Conservation (phyloP, 2,797 vertebrate genomes). For the Bradypodion pumilum region DNA sequence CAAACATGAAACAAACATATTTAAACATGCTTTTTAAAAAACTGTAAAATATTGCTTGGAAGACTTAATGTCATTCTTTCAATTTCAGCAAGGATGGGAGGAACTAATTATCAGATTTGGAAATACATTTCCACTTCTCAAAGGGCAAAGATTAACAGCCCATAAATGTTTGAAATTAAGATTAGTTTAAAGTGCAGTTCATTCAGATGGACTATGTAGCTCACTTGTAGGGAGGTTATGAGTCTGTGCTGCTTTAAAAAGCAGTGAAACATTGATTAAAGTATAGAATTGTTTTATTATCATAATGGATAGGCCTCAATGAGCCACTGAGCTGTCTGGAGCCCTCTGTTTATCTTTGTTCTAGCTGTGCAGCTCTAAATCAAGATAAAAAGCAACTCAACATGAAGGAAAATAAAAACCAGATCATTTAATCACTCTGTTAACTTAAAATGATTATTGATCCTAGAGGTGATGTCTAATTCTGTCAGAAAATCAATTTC, state of each 20-base stretch:
- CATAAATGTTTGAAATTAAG: slow-evolving; percentile 59
- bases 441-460: slow-evolving; percentile 85
- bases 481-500: slow-evolving; percentile 83
- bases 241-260: slow-evolving; percentile 60
- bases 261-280: slow-evolving; percentile 62
- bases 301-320: slow-evolving; percentile 49
- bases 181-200: slow-evolving; percentile 39
- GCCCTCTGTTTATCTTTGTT: slow-evolving; percentile 77
- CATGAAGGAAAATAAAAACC: slow-evolving; percentile 78
- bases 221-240: slow-evolving; percentile 7
- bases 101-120: slow-evolving; percentile 67
- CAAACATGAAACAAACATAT: background rate
- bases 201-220: slow-evolving; percentile 50
- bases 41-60: slow-evolving; percentile 55
- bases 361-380: slow-evolving; percentile 73
- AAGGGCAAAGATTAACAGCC: slow-evolving; percentile 59
- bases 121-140: slow-evolving; percentile 54
- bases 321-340: slow-evolving; percentile 56
- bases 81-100: slow-evolving; percentile 51
- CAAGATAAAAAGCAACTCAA: slow-evolving; percentile 81
- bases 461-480: slow-evolving; percentile 81
- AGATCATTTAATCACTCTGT: slow-evolving; percentile 81
- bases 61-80: slow-evolving; percentile 56
- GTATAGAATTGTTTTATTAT: slow-evolving; percentile 57
- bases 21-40: background rate